Evolutionary conservation across 2,888 invertebrate genomes (phyloP), one percentile per base, ranked within the genome.

Genomic region (Machimus rusticus): DNA sequence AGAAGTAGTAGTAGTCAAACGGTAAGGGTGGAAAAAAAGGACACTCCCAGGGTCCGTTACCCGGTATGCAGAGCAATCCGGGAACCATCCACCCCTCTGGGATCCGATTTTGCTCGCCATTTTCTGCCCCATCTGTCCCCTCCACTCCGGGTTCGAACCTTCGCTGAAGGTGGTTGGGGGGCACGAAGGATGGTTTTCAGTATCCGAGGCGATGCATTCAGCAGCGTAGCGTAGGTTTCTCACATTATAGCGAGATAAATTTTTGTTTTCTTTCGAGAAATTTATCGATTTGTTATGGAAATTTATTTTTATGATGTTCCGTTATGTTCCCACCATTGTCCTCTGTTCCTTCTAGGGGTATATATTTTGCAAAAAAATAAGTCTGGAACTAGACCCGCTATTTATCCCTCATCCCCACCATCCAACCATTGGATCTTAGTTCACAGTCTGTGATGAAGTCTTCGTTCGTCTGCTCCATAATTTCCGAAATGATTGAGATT

Each of bases 221-320:
- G 12, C 43, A 74, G n/a, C 28, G 46, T 85, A 74, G 85, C 28
- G 74, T 85, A 74, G 85, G 85, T 85, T 85, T 46, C 85, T 74
- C 85, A 74, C 85, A 85, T 85, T 74, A 85, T 85, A 74, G 74
- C 31, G 31, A 85, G 46, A 85, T 85, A 85, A 85, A 85, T 85
- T 85, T 85, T 85, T 85, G 85, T 85, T 74, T 74, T 74, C 85
- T 74, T 46, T 84, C 34, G 84, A 74, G 39, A 85, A 85, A 85
- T 85, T 85, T 85, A 85, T 74, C 85, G 85, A 85, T 85, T 85
- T 85, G 74, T 85, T 85, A 85, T 85, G 85, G 34, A 85, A 85
- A 85, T 85, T 74, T 85, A 85, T 85, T 85, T 85, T 85, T 74
- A 85, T 85, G 85, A 85, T 85, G 23, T 85, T 74, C 85, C 43